Evolutionary conservation across 2,888 invertebrate species (phyloP).

Genomic region (Meloe dianella): DNA sequence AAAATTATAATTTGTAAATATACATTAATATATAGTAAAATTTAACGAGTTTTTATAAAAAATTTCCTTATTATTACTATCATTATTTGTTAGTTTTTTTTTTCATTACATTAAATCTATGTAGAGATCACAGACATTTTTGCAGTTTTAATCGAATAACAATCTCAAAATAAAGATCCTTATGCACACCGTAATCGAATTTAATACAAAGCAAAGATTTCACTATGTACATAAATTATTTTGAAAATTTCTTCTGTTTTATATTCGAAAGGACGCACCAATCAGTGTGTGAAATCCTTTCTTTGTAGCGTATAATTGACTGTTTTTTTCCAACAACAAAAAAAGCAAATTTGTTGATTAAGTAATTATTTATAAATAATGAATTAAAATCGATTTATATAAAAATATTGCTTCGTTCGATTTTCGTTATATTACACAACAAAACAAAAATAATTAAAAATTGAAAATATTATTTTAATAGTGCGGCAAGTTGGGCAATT

Average conservation of each 20-base stretch:
- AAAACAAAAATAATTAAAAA: conserved; percentile 10
- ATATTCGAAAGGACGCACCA: too few relatives aligned
- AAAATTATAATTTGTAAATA: conserved; percentile 20
- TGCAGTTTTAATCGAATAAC: conserved; percentile 21
- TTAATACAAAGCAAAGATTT: background rate
- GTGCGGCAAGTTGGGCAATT: conserved; percentile 65
- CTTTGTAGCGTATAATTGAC: background rate
- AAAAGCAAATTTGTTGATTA: background rate
- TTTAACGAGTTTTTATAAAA: conserved; percentile 28
- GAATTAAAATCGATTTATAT: background rate
- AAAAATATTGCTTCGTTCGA: conserved; percentile 9
- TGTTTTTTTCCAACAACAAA: background rate
- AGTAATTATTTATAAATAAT: background rate
- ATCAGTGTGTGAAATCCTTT: background rate
- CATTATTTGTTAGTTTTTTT: background rate
- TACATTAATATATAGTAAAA: conserved; percentile 21
- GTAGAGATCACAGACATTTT: conserved; percentile 28
- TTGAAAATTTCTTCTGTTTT: too few relatives aligned
- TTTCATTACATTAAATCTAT: conserved; percentile 2
- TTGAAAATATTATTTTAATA: conserved; percentile 50
- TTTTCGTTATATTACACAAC: background rate
- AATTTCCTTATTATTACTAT: conserved; percentile 19
- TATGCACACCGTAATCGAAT: too few relatives aligned
- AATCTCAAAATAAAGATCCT: conserved; percentile 6
- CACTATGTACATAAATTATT: background rate